phyloP scores from a whole-genome alignment of 2,888 invertebrate genomes.

The Ctena decussata region DNA sequence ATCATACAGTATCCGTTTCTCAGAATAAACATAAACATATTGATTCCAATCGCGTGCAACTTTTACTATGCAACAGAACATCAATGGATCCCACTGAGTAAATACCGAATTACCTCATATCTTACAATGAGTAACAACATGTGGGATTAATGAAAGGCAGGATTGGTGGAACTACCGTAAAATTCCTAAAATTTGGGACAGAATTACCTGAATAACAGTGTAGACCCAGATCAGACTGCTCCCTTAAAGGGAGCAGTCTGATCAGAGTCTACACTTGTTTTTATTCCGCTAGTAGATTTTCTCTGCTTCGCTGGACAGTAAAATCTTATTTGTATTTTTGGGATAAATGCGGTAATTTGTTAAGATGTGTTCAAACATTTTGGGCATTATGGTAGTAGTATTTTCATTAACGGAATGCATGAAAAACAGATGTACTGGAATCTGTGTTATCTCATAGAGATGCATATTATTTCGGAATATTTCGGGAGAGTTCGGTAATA shows the following conservation, averaged over 20 bases:
- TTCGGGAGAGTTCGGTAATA: neutral
- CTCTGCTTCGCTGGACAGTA: no score
- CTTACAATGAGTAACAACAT: neutral
- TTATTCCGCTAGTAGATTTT: no score
- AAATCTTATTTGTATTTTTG: no score
- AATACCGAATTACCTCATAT: slow-evolving; percentile 8
- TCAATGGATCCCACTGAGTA: neutral
- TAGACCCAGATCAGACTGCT: no score
- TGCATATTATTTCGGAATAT: neutral
- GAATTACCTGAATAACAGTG: no score
- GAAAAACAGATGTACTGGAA: neutral
- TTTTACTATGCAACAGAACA: neutral
- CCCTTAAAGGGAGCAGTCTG: no score
- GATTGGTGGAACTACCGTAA: neutral
- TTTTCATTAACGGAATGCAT: neutral
- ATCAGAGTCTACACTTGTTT: no score
- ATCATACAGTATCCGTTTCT: neutral
- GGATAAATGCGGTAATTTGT: no score
- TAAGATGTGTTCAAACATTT: no score
- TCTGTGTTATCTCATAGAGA: neutral
- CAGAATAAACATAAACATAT: neutral
- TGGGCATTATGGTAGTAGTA: no score
- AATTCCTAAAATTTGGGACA: no score
- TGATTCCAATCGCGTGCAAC: neutral
- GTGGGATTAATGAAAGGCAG: slow-evolving; percentile 12